These are phyloP conservation scores for Pseudochirops corinnae DNA, from an alignment of 2,797 vertebrate genomes.

Conservation along the genomic window DNA sequence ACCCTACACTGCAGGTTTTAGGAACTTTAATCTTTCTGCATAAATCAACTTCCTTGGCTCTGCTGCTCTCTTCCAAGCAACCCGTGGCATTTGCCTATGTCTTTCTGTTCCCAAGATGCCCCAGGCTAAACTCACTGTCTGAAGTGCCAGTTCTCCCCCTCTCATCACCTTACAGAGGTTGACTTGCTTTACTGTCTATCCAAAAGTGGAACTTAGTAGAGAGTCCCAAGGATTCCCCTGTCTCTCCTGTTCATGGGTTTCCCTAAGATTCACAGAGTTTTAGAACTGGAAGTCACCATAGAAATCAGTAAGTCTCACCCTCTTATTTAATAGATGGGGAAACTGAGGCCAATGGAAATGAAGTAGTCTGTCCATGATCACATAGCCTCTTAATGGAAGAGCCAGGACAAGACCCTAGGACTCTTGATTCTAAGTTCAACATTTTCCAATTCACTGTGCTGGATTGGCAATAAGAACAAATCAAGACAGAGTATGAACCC, in stretches of 20 bases:
- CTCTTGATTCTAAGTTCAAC: not conserved
- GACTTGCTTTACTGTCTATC: not conserved
- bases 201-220: not conserved
- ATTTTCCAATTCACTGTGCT: not conserved
- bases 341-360: not conserved
- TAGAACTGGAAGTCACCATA: not conserved
- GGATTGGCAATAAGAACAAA: not conserved
- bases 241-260: not conserved
- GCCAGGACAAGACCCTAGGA: not conserved
- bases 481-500: not conserved
- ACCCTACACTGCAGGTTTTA: not conserved
- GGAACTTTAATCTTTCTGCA: slow-evolving; percentile 6
- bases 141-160: not conserved
- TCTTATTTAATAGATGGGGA: not conserved
- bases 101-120: not conserved
- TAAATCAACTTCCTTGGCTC: not conserved
- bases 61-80: not conserved
- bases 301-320: not conserved
- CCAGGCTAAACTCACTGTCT: not conserved
- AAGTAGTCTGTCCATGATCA: not conserved
- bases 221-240: not conserved
- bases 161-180: not conserved
- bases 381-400: not conserved
- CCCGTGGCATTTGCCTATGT: not conserved
- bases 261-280: not conserved